phyloP scores from a whole-genome alignment of 2,888 invertebrate genomes.

The Dorcus hopei region DNA sequence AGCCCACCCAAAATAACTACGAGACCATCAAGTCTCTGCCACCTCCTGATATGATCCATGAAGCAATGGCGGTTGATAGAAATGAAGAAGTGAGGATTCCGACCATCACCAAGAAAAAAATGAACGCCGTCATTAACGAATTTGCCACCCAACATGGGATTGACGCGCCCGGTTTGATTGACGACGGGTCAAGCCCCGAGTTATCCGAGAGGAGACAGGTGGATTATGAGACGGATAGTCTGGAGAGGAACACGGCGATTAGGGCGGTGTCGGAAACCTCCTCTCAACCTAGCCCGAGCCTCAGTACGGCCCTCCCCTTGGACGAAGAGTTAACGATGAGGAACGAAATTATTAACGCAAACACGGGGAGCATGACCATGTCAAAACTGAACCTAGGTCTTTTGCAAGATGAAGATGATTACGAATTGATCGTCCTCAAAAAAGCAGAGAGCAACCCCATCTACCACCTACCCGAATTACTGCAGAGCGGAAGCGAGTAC shows the following conservation, averaged over 20 bases:
- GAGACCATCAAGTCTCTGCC: constrained; percentile 27
- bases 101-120: constrained; percentile 57
- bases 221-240: constrained; percentile 72
- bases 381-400: constrained; percentile 42
- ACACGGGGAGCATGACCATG: constrained; percentile 57
- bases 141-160: constrained; percentile 7
- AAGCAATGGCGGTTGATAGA: constrained; percentile 59
- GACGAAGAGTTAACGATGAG: constrained; percentile 79
- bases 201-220: constrained; percentile 5
- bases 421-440: constrained; percentile 49
- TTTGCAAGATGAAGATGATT: constrained; percentile 46
- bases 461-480: constrained; percentile 48
- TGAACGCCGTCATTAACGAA: constrained; percentile 60
- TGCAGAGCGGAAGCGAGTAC: constrained; percentile 36
- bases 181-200: constrained; percentile 13
- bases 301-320: constrained; percentile 71
- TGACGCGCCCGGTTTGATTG: constrained; percentile 1
- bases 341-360: constrained; percentile 68
- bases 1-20: constrained; percentile 30
- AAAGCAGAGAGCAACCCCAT: constrained; percentile 23
- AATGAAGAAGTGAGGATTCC: constrained; percentile 45
- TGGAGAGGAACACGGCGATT: constrained; percentile 64
- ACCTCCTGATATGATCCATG: constrained; percentile 64
- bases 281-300: constrained; percentile 70
- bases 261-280: constrained; percentile 64